phyloP scores from a whole-genome alignment of 2,797 vertebrate species.

The Heteromormyrus szaboi region DNA sequence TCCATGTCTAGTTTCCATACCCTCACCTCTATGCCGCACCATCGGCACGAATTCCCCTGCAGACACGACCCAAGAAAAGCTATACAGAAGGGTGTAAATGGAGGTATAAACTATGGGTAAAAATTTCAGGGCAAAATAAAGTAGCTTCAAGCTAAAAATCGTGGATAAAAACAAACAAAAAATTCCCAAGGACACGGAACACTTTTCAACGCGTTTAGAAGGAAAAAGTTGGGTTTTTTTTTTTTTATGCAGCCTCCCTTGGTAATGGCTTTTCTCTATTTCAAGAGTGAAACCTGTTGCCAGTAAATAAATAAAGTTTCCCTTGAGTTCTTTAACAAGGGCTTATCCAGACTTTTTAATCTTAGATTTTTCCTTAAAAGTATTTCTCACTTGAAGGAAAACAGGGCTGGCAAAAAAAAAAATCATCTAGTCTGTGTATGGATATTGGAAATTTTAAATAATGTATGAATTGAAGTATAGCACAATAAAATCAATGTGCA shows the following conservation, averaged over 20 bases:
- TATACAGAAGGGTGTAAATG: neutral
- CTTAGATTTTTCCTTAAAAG: neutral
- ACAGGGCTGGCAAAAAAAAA: neutral
- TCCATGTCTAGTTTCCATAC: conserved; percentile 16
- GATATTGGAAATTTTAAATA: neutral
- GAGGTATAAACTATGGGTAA: neutral
- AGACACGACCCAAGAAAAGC: neutral
- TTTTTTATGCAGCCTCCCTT: neutral
- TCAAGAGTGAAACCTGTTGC: neutral
- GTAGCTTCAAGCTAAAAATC: neutral
- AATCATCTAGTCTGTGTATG: neutral
- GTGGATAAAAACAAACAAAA: neutral
- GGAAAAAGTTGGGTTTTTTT: neutral
- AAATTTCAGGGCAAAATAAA: neutral
- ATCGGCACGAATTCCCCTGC: neutral
- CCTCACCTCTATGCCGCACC: neutral
- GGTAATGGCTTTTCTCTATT: neutral
- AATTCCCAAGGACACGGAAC: neutral
- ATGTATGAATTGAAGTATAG: neutral
- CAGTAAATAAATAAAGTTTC: neutral
- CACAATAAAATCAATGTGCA: neutral
- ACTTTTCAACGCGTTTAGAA: neutral
- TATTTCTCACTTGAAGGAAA: neutral
- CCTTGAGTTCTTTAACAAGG: neutral
- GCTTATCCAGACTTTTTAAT: neutral